These are phyloP conservation scores for Eublepharis macularius DNA, from an alignment of 2,113 vertebrate genomes.

Conservation along the genomic window DNA sequence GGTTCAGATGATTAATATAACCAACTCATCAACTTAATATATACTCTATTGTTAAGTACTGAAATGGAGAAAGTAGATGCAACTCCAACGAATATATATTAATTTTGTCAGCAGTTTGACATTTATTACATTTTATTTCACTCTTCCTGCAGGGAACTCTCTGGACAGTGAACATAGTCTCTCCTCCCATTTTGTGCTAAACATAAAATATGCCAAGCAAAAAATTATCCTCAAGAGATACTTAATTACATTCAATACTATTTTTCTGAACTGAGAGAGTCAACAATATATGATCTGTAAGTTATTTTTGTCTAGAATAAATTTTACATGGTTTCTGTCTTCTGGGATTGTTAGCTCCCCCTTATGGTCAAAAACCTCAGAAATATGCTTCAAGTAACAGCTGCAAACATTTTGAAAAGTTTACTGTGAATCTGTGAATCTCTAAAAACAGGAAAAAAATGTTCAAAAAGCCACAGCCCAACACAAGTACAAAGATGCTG, in stretches of 20 bases:
- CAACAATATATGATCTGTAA: conserved; percentile 5
- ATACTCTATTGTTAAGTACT: neutral
- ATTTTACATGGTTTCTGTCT: neutral
- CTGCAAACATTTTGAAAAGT: conserved; percentile 21
- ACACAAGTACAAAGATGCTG: neutral
- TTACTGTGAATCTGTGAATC: neutral
- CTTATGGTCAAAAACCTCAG: conserved; percentile 13
- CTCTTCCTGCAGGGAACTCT: too few species aligned
- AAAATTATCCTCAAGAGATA: rapidly evolving
- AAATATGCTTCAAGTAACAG: neutral
- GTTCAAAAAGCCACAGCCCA: neutral
- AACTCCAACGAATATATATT: neutral
- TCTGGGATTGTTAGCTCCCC: neutral
- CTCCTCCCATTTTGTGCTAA: too few species aligned
- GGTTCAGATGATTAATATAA: neutral
- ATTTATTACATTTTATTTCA: too few species aligned
- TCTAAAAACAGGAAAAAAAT: conserved; percentile 11
- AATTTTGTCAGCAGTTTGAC: neutral
- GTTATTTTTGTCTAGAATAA: conserved; percentile 1
- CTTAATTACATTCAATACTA: rapidly evolving
- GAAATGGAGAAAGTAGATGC: neutral
- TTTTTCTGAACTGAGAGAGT: conserved; percentile 6
- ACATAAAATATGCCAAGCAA: neutral
- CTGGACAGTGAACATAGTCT: too few species aligned
- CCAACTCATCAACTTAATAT: neutral